Evolutionary conservation across 2,888 invertebrate species (phyloP).

Genomic region (Ichneumon xanthorius): DNA sequence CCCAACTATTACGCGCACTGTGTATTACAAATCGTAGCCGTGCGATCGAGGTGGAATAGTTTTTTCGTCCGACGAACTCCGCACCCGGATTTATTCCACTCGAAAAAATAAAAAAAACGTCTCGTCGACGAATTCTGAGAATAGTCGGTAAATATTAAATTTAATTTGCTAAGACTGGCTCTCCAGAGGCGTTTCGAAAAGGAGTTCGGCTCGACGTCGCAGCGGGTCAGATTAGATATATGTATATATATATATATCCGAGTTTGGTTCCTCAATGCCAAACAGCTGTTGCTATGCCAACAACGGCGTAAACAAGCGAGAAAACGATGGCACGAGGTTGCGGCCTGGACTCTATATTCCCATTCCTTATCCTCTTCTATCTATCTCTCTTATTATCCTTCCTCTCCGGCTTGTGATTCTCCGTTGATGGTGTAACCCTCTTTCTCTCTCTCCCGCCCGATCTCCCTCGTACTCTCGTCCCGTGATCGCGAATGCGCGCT

Average conservation of each 20-base stretch:
- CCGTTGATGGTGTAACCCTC: slow-evolving; percentile 5
- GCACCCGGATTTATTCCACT: background rate
- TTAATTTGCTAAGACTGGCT: background rate
- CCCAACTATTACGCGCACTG: background rate
- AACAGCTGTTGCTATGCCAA: slow-evolving; percentile 81
- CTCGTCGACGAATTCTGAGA: background rate
- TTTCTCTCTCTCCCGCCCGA: background rate
- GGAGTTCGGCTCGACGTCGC: background rate
- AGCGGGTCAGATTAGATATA: background rate
- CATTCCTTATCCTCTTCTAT: slow-evolving; percentile 1
- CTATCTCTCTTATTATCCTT: slow-evolving; percentile 31
- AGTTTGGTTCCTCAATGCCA: slow-evolving; percentile 73
- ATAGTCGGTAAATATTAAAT: background rate
- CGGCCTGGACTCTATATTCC: slow-evolving; percentile 30
- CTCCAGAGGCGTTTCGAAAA: background rate
- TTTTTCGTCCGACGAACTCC: background rate
- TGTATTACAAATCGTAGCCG: background rate
- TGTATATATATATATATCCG: background rate
- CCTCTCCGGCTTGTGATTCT: slow-evolving; percentile 15
- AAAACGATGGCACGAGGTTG: slow-evolving; percentile 60
- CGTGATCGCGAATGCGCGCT: slow-evolving; percentile 6
- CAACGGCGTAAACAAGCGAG: slow-evolving; percentile 76
- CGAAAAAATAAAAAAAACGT: background rate
- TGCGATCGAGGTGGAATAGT: background rate
- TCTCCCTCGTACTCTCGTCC: slow-evolving; percentile 7